Evolutionary conservation across 2,888 invertebrate species (phyloP), one percentile per base, ranked within the genome.

Genomic region (Diaperis boleti): DNA sequence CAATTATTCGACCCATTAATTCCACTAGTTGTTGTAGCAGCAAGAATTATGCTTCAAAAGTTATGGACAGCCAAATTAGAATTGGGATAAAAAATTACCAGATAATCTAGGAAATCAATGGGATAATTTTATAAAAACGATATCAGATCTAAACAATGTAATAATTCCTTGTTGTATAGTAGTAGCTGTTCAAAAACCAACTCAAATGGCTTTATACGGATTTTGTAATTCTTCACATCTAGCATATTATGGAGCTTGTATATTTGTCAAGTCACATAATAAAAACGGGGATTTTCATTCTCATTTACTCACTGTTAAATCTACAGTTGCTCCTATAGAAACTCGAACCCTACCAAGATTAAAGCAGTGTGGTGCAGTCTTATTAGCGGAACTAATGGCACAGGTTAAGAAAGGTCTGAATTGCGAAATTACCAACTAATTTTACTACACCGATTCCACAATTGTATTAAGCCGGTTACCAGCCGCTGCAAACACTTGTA

Each of bases 191-290:
- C 7, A 47, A 50, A 22, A n/a, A 5, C 10, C 47, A 7, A 11
- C 7, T 41, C 15, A 11, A 10, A 13, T 65, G 18, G 59, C 67
- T 59, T 33, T 72, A 3, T 65, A 70, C 37, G 69, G 72, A 3
- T 72, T 74, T 56, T 59, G 62, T 18, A 68, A 72, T 39, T 62
- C 66, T 11, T 68, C 65, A 2, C 60, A 69, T 55, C 55, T 52
- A 18, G 71, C 71, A n/a, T n/a, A n/a, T 0, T 74, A 73, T 41
- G 72, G 72, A 1, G 70, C 67, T 1, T 70, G 70, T 29, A 56
- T 74, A 3, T 75, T 74, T 60, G 10, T 74, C 14, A 22, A 63
- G 26, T 59, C 69, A 29, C 15, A n/a, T n/a, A n/a, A n/a, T n/a
- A n/a, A n/a, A n/a, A n/a, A n/a, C n/a, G n/a, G n/a, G n/a, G n/a